These are phyloP conservation scores for Drosophila prostipennis DNA, from an alignment of 2,888 invertebrate species.

Conservation along the genomic window DNA sequence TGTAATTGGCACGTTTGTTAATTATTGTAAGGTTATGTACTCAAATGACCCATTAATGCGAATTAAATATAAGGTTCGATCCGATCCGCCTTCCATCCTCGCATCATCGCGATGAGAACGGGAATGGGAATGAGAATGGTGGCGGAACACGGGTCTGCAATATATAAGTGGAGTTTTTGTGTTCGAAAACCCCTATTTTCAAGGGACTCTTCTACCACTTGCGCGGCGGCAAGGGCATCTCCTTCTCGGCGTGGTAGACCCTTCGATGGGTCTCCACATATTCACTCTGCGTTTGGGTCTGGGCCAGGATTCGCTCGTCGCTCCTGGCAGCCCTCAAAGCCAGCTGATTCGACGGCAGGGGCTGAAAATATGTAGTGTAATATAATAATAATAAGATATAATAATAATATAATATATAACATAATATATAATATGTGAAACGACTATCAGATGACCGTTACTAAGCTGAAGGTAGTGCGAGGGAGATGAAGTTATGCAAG, in stretches of 20 bases:
- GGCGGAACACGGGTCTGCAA: neutral
- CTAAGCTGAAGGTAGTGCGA: no score
- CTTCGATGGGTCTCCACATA: slow-evolving; percentile 81
- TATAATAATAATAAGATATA: no score
- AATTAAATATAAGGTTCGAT: neutral
- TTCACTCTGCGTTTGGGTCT: slow-evolving; percentile 82
- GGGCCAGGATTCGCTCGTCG: slow-evolving; percentile 78
- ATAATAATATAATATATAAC: no score
- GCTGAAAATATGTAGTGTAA: slow-evolving; percentile 54
- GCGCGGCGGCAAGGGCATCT: slow-evolving; percentile 60
- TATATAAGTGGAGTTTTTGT: neutral
- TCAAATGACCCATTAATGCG: slow-evolving; percentile 8
- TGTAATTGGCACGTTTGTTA: slow-evolving; percentile 69
- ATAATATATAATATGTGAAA: no score
- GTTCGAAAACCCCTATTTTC: neutral
- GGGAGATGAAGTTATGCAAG: no score
- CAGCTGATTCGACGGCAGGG: slow-evolving; percentile 69
- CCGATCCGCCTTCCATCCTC: neutral
- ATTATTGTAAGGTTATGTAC: slow-evolving; percentile 37
- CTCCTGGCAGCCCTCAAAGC: slow-evolving; percentile 15
- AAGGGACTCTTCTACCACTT: slow-evolving; percentile 73
- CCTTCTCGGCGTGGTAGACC: slow-evolving; percentile 74
- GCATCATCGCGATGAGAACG: neutral
- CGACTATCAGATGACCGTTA: no score
- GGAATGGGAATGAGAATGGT: neutral